These are phyloP conservation scores for Philopotamus ludificatus DNA, from an alignment of 1,140 invertebrate genomes.

Conservation along the genomic window DNA sequence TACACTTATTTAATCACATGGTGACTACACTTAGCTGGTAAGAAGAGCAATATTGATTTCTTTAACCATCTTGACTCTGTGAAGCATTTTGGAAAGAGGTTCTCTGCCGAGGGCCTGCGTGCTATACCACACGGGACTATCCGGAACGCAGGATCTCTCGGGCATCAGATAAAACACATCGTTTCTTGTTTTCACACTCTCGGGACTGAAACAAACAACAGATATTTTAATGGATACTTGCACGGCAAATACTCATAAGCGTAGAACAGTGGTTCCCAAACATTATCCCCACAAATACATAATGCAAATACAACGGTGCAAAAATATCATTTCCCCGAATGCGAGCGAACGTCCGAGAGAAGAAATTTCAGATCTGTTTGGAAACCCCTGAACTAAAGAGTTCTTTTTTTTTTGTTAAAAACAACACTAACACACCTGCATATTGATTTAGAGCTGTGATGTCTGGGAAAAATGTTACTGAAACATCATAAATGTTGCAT, in stretches of 20 bases:
- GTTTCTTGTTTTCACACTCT: constrained; percentile 87
- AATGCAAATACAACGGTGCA: no score
- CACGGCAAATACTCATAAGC: constrained; percentile 23
- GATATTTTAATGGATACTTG: constrained; percentile 26
- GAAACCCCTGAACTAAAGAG: no score
- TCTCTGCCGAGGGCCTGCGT: constrained; percentile 76
- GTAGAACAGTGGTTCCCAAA: not conserved
- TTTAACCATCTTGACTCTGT: constrained; percentile 87
- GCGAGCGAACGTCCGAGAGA: no score
- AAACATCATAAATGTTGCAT: no score
- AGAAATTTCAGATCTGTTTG: no score
- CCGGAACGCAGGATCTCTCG: constrained; percentile 88
- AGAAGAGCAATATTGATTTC: constrained; percentile 80
- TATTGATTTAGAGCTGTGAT: no score
- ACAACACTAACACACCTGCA: no score
- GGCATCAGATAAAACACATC: constrained; percentile 91
- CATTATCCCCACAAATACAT: no score
- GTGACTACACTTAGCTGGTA: constrained; percentile 63
- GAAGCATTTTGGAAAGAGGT: constrained; percentile 86
- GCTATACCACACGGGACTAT: constrained; percentile 94
- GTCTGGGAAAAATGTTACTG: no score
- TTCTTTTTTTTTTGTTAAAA: no score
- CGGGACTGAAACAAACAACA: constrained; percentile 66
- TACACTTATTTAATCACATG: constrained; percentile 20
- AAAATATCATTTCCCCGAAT: no score